Base-by-base conservation (phyloP, 2,888 invertebrate species). In the Dynastes maya region DNA sequence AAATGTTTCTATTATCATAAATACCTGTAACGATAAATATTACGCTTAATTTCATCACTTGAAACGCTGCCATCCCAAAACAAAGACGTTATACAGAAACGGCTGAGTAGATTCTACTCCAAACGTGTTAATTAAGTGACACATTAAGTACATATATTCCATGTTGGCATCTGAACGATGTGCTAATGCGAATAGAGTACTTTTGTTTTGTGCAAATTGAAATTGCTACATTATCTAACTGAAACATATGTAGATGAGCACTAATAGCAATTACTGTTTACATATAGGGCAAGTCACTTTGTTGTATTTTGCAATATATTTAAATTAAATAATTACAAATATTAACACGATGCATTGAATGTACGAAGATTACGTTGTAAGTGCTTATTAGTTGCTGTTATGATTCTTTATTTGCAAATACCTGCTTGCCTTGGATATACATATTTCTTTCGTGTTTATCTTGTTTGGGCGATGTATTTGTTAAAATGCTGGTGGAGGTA, bases 321-420 rank as follows among this genome's bases (percentile, higher is more conserved):
- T 63, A 32, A 29, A 63, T 63, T 63, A 27, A 63, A 63, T 63
- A 32, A 63, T 27, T 63, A 32, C 32, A 63, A 63, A 27, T 32
- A 63, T 27, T 29, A 27, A 8, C 29, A 45, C 45, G 11, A 45
- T 45, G 9, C 11, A 45, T 8, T 45, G 8, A 11, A 45, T 6
- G 11, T 45, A 45, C 45, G 8, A 8, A 32, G 2, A 63, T 29
- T 63, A 13, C 6, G 6, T 9, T 11, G 29, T 27, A 29, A 11
- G 45, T 11, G 8, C 45, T 45, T 1, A 45, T 45, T 45, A 45
- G 45, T 45, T 45, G 45, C 45, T 45, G 8, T 8, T 45, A 45
- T 9, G 45, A 45, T 8, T 9, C 11, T 45, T 45, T 45, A 37
- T 45, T 45, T 45, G 45, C 8, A 45, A 45, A 45, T 8, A 45